Evolutionary conservation across 1,140 invertebrate species (phyloP).

Genomic region (Carcinoscorpius rotundicauda): DNA sequence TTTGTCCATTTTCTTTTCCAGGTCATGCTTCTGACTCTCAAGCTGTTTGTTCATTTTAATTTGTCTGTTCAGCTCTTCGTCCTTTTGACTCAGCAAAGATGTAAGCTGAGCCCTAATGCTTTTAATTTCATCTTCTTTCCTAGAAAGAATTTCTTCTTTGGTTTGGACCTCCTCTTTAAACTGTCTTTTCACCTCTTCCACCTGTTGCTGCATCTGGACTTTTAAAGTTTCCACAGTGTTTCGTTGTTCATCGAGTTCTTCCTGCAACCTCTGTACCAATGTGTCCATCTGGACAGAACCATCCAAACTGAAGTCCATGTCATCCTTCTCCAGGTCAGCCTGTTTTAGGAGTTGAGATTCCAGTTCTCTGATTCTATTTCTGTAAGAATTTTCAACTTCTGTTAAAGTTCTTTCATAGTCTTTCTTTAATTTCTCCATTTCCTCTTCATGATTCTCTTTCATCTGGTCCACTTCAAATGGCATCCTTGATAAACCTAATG

Average conservation of each 20-base stretch:
- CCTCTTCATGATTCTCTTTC: constrained; percentile 1
- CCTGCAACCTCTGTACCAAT: too few species aligned
- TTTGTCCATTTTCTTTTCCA: neutral
- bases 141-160: neutral
- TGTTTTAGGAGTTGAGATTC: constrained; percentile 1
- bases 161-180: neutral
- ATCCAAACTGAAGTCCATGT: too few species aligned
- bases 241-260: neutral
- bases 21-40: neutral
- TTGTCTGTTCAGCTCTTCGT: neutral
- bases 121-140: neutral
- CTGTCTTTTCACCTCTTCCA: neutral
- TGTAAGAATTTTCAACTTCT: constrained; percentile 1
- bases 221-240: neutral
- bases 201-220: neutral
- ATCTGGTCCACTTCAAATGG: constrained; percentile 1
- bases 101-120: neutral
- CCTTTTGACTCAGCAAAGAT: neutral
- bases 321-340: neutral
- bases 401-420: neutral
- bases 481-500: neutral
- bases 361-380: neutral
- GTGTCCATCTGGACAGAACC: too few species aligned
- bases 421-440: neutral
- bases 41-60: neutral